Conservation (phyloP, 1,140 invertebrate species). For the Drosophila suzukii region DNA sequence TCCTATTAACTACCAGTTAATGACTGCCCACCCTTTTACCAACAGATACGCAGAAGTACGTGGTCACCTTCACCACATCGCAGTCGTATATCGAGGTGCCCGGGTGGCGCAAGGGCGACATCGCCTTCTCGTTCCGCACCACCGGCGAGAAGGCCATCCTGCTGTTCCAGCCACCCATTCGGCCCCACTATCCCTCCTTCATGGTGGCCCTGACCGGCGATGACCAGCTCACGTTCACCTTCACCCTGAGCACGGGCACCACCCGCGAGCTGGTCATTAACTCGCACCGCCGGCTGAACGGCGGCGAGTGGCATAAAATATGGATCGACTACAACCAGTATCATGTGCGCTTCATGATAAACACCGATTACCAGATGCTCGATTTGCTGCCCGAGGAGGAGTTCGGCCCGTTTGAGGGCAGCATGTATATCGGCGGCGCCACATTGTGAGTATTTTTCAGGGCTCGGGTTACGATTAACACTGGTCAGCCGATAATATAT, state of each 20-base stretch:
- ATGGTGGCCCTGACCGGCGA: slow-evolving; percentile 94
- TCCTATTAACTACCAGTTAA: slow-evolving; percentile 16
- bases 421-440: slow-evolving; percentile 96
- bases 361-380: slow-evolving; percentile 94
- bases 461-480: background rate
- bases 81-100: slow-evolving; percentile 96
- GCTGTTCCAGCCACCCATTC: slow-evolving; percentile 94
- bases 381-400: slow-evolving; percentile 93
- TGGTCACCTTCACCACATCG: slow-evolving; percentile 96
- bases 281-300: slow-evolving; percentile 92
- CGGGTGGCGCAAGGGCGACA: slow-evolving; percentile 95
- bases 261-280: slow-evolving; percentile 92
- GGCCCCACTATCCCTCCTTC: slow-evolving; percentile 94
- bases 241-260: slow-evolving; percentile 93
- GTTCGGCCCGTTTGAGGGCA: slow-evolving; percentile 96
- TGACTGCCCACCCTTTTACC: background rate
- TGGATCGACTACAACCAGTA: slow-evolving; percentile 97
- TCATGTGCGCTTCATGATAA: slow-evolving; percentile 97
- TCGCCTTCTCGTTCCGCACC: slow-evolving; percentile 96
- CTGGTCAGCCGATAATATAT: background rate
- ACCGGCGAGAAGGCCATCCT: slow-evolving; percentile 95
- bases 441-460: slow-evolving; percentile 89
- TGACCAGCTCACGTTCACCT: slow-evolving; percentile 95
- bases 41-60: slow-evolving; percentile 94
- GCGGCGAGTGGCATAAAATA: slow-evolving; percentile 97